These are phyloP conservation scores for Hypanus sabinus DNA, from an alignment of 2,113 vertebrate genomes.

Conservation along the genomic window DNA sequence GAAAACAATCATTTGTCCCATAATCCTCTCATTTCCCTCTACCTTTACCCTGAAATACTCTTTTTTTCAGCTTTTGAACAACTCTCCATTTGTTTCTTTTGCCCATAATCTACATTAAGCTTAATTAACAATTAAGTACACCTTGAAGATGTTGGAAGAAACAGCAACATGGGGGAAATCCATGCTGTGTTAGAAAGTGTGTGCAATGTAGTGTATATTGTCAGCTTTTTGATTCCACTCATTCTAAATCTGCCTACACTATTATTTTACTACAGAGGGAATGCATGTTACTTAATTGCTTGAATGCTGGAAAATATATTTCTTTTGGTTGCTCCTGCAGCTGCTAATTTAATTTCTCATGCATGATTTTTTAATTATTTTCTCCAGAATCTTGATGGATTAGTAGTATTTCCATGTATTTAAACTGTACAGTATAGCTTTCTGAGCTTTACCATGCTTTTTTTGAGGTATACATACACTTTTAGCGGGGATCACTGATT, in stretches of 20 bases:
- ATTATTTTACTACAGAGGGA: background rate
- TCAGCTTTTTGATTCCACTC: background rate
- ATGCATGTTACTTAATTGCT: background rate
- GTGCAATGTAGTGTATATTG: background rate
- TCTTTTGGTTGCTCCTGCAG: background rate
- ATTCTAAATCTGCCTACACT: background rate
- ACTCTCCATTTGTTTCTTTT: too few relatives aligned
- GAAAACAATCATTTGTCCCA: too few relatives aligned
- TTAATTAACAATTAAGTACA: too few relatives aligned
- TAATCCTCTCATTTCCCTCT: too few relatives aligned
- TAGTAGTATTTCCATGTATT: background rate
- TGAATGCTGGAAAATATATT: background rate
- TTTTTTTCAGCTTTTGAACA: too few relatives aligned
- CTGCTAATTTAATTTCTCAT: background rate
- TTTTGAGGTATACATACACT: background rate
- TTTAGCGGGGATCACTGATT: background rate
- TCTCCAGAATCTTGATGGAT: background rate
- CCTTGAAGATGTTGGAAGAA: too few relatives aligned
- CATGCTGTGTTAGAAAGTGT: too few relatives aligned
- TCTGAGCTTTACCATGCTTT: background rate
- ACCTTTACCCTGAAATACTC: too few relatives aligned
- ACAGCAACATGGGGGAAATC: too few relatives aligned
- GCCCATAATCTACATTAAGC: too few relatives aligned
- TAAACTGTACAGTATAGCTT: background rate
- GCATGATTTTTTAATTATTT: background rate